These are phyloP conservation scores for Heterodera schachtii DNA, from an alignment of 1,140 invertebrate species.

Conservation along the genomic window DNA sequence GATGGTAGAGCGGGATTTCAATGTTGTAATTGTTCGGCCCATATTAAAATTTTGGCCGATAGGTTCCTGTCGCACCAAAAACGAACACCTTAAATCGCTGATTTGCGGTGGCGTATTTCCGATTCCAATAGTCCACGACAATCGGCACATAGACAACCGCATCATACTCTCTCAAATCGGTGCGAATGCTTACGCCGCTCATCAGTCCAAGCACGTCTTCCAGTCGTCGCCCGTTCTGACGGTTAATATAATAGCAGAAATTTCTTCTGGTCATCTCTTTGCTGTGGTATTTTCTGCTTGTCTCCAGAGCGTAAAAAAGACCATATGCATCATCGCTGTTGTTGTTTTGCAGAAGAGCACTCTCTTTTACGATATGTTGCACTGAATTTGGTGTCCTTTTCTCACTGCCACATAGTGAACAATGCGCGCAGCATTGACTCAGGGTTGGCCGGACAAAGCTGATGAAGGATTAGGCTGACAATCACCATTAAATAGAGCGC, in stretches of 20 bases:
- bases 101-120: not conserved
- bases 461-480: too few species aligned
- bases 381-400: not conserved
- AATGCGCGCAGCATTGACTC: not conserved
- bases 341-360: not conserved
- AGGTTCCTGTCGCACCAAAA: not conserved
- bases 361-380: not conserved
- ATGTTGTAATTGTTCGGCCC: not conserved
- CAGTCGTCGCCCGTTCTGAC: not conserved
- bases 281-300: not conserved
- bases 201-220: not conserved
- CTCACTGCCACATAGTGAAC: not conserved
- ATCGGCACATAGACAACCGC: not conserved
- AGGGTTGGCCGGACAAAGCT: not conserved
- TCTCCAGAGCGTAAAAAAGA: constrained; percentile 4
- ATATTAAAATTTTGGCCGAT: not conserved
- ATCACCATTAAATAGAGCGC: too few species aligned
- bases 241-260: not conserved
- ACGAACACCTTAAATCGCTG: too few species aligned
- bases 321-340: not conserved
- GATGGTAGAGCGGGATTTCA: not conserved
- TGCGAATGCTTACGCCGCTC: not conserved
- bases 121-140: constrained; percentile 6
- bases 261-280: not conserved
- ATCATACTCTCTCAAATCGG: not conserved